Evolutionary conservation across 2,797 vertebrate species (phyloP), one percentile per base, ranked within the genome.

Genomic region (Amniataba percoides): DNA sequence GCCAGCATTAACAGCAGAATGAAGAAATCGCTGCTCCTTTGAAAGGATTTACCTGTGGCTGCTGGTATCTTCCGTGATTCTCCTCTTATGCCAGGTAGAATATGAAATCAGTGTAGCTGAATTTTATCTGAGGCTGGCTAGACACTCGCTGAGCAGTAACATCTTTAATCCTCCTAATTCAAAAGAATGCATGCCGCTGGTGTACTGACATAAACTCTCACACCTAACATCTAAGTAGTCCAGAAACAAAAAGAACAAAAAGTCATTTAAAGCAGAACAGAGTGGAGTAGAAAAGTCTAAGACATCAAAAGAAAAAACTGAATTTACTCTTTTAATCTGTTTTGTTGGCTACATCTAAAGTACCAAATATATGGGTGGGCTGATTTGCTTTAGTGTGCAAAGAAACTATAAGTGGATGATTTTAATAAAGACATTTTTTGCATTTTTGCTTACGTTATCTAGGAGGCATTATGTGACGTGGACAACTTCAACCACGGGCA

Each of bases 61-160:
- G 77, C 58, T 53, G 61, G 65, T 60, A 75, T 87, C 71, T 65
- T 74, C 57, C 19, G 21, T 13, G 43, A 65, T 75, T 77, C 56
- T 75, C 53, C 49, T 71, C 77, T 81, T 63, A 61, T 52, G 74
- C 62, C 62, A 77, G 40, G 18, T 36, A 53, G 84, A 81, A 82
- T 87, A 87, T 82, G n/a, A 85, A 83, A 81, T 81, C 39, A 63
- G 36, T 49, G 71, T 45, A 63, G 78, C 71, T 52, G 71, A 46
- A 80, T 64, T 62, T 53, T 25, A 74, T 68, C 76, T 42, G 57
- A 79, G 43, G 39, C 48, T 58, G 53, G 51, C 56, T 34, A 48
- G 66, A 62, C 63, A 74, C 64, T 74, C 13, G 49, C 48, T 59
- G 43, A 53, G 34, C 34, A 36, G 34, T 36, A 36, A 36, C 34